These are phyloP conservation scores for Exephanes ischioxanthus DNA, from an alignment of 2,888 invertebrate genomes.

Conservation along the genomic window DNA sequence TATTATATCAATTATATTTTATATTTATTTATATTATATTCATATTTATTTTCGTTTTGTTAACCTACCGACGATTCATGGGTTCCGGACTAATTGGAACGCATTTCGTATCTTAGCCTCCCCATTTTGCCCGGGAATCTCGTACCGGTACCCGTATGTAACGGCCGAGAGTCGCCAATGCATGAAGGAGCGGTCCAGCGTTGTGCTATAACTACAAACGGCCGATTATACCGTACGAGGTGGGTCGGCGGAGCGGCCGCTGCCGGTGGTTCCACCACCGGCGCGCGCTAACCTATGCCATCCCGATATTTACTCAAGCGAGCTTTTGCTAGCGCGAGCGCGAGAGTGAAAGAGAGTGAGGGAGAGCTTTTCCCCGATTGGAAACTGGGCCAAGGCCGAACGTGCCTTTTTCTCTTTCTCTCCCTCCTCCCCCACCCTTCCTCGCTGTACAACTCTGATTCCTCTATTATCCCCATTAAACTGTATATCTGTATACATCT, in stretches of 20 bases:
- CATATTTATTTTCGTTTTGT: no score
- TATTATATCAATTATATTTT: no score
- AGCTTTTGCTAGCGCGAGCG: slow-evolving; percentile 37
- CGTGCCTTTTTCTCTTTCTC: slow-evolving; percentile 54
- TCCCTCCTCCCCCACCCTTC: slow-evolving; percentile 1
- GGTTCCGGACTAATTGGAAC: not conserved
- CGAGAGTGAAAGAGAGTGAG: slow-evolving; percentile 3
- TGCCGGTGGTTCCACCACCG: not conserved
- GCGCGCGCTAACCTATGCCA: slow-evolving; percentile 61
- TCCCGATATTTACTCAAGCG: slow-evolving; percentile 63
- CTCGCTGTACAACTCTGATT: slow-evolving; percentile 38
- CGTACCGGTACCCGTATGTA: not conserved
- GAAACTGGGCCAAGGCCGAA: slow-evolving; percentile 67
- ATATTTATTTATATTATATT: no score
- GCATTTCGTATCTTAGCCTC: not conserved
- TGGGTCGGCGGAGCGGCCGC: slow-evolving; percentile 24
- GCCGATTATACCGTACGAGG: slow-evolving; percentile 54
- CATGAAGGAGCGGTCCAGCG: slow-evolving; percentile 16
- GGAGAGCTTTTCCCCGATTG: slow-evolving; percentile 52
- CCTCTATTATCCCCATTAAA: slow-evolving; percentile 29
- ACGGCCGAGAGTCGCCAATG: not conserved
- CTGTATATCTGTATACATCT: slow-evolving; percentile 26
- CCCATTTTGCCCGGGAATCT: not conserved
- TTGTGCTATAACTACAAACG: slow-evolving; percentile 29
- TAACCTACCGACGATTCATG: no score